Base-by-base conservation (phyloP, 2,888 invertebrate species). In the Pseudanteris insignis region DNA sequence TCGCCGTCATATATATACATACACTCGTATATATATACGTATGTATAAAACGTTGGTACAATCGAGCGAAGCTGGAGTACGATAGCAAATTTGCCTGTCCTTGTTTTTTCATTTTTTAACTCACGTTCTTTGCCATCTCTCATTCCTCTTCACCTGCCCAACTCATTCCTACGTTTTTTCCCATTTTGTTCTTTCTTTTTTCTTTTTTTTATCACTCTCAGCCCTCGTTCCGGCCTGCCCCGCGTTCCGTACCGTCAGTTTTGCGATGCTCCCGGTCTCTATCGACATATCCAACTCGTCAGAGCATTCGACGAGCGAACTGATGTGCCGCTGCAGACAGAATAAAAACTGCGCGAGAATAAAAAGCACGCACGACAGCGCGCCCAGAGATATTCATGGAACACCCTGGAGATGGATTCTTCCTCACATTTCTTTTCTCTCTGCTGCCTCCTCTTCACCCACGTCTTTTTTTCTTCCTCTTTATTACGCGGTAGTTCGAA, bases 51-150 rank as follows among this genome's bases (percentile, higher is more conserved):
- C 28, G 25, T 21, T 7, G 21, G 40, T 36, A 47, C 54, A 50
- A 61, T 54, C 48, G 53, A 44, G n/a, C 33, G 47, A 33, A 40
- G 46, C 62, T 14, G 68, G 65, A 65, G 64, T 69, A 72, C 76
- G 74, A 78, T 76, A 76, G 76, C 75, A 72, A 73, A 73, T 72
- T 76, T 71, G 48, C 67, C 67, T 66, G 69, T 70, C 68, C 67
- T 66, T 67, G 68, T 71, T 72, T 73, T 71, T 67, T 64, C 66
- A 37, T 61, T 51, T 59, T 24, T 29, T 30, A 25, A 30, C 25
- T 50, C 36, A 37, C 47, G 41, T 50, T 38, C 47, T 57, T 40
- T 34, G 28, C 34, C 59, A 7, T 8, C 13, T 10, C 24, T 29
- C 32, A 6, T 5, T 29, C 30, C 9, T n/a, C 1, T n/a, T n/a